These are phyloP conservation scores for Spondyliosoma cantharus DNA, from an alignment of 2,797 vertebrate genomes.

Conservation along the genomic window DNA sequence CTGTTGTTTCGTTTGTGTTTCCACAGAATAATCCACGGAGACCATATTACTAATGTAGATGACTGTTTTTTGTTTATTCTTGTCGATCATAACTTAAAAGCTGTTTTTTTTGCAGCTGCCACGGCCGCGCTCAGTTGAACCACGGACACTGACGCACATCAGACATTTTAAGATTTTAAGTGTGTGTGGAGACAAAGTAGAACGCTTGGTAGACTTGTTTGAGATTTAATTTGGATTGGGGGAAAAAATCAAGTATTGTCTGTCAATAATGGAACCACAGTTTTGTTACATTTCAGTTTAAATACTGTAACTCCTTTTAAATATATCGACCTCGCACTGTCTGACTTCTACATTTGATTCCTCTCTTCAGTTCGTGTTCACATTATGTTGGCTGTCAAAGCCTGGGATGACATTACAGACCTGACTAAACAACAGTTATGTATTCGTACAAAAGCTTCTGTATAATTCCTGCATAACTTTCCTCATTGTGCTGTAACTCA, in stretches of 20 bases:
- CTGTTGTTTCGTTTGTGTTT: conserved; percentile 7
- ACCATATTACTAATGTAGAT: conserved; percentile 92
- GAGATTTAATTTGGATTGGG: conserved; percentile 23
- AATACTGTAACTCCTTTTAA: conserved; percentile 42
- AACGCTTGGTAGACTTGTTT: neutral
- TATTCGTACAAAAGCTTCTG: conserved; percentile 19
- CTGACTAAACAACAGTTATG: conserved; percentile 34
- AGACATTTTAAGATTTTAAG: conserved; percentile 24
- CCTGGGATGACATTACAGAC: conserved; percentile 20
- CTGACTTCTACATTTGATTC: conserved; percentile 15
- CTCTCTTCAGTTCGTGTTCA: conserved; percentile 15
- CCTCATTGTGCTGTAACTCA: conserved; percentile 29
- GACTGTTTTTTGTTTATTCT: conserved; percentile 37
- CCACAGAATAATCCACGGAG: conserved; percentile 95
- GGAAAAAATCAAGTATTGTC: conserved; percentile 10
- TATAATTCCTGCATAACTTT: conserved; percentile 28
- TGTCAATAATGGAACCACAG: conserved; percentile 19
- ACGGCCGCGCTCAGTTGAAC: conserved; percentile 39
- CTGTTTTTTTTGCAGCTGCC: conserved; percentile 31
- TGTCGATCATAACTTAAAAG: conserved; percentile 42
- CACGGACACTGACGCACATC: conserved; percentile 48
- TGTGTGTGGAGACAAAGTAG: conserved; percentile 24
- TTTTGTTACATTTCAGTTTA: conserved; percentile 36
- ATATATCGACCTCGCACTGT: conserved; percentile 23
- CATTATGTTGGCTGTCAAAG: conserved; percentile 20